Conservation (phyloP, 2,797 vertebrate species). For the Enteromius mattozi region DNA sequence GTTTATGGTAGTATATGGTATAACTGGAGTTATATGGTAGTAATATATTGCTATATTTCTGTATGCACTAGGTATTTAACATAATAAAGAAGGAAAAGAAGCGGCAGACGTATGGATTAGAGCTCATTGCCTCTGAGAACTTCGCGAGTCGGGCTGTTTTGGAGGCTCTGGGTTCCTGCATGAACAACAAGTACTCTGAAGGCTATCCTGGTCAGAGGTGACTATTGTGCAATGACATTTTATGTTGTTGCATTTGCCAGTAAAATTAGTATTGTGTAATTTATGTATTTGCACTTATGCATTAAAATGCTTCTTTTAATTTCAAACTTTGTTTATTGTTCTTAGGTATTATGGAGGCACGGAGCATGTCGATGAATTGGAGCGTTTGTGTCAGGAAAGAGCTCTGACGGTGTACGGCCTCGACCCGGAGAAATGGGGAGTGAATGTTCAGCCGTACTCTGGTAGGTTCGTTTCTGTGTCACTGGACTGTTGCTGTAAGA, state of each 20-base stretch:
- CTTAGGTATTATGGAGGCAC: constrained; percentile 93
- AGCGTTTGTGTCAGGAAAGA: constrained; percentile 91
- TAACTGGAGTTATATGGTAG: too few relatives aligned
- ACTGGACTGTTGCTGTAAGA: constrained; percentile 6
- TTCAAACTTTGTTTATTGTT: background rate
- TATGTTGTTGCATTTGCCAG: background rate
- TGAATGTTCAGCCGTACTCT: constrained; percentile 97
- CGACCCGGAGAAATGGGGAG: constrained; percentile 89
- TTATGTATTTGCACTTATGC: background rate
- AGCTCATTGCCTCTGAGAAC: constrained; percentile 95
- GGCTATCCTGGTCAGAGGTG: constrained; percentile 98
- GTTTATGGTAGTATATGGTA: background rate
- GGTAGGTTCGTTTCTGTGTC: constrained; percentile 73
- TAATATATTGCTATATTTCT: background rate
- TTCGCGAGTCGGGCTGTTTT: constrained; percentile 94
- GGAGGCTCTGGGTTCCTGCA: constrained; percentile 93
- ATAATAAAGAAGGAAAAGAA: constrained; percentile 95
- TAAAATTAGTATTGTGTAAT: background rate
- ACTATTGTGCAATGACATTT: background rate
- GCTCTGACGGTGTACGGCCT: constrained; percentile 86
- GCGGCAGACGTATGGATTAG: constrained; percentile 88
- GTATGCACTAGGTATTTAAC: constrained; percentile 78
- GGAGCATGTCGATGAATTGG: constrained; percentile 92
- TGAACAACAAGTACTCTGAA: constrained; percentile 99
- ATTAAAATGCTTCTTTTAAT: background rate